Base-by-base conservation (phyloP, 2,888 invertebrate genomes). In the Chironomus riparius region DNA sequence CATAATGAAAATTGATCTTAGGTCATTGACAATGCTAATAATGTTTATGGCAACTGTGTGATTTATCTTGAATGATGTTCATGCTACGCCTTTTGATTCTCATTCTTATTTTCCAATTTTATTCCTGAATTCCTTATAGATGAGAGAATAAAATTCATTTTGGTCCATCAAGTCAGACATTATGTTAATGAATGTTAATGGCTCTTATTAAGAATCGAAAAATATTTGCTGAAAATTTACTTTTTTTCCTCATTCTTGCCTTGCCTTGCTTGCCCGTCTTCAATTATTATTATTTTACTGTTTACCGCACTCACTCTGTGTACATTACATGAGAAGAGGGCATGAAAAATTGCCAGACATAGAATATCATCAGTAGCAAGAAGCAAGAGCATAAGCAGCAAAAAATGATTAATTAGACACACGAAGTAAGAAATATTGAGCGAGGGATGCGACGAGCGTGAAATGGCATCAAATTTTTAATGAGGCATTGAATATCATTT, bases 371-470 rank as follows among this genome's bases (percentile, higher is more conserved):
- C 38, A 56, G 56, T 18, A 56, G 56, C 18, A 56, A 15, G 18
- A 38, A 10, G 38, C 28, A 28, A 28, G 12, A 48, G 24, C 15
- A 24, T 3, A 1, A 28, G 6, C 7, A 65, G 24, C 18, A 22
- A 65, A 21, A 72, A 72, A 72, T 72, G 72, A 72, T 72, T 72
- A 72, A 72, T 72, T 72, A 62, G 72, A 50, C 13, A 48, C 47
- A 70, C 70, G 70, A 70, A 24, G 21, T 65, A 65, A 18, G 18
- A 56, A 56, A 56, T 38, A 56, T 56, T 56, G 56, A 15, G 4
- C 50, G 15, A 50, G 56, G 7, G 56, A 56, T 56, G 56, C 56
- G 56, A 56, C 56, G 56, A 65, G 21, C 12, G 21, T 65, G 21
- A 22, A 15, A 61, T 38, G 61, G 72, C 72, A 18, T 72, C 72